Evolutionary conservation across 2,888 invertebrate species (phyloP).

Genomic region (Ectemnius cavifrons): DNA sequence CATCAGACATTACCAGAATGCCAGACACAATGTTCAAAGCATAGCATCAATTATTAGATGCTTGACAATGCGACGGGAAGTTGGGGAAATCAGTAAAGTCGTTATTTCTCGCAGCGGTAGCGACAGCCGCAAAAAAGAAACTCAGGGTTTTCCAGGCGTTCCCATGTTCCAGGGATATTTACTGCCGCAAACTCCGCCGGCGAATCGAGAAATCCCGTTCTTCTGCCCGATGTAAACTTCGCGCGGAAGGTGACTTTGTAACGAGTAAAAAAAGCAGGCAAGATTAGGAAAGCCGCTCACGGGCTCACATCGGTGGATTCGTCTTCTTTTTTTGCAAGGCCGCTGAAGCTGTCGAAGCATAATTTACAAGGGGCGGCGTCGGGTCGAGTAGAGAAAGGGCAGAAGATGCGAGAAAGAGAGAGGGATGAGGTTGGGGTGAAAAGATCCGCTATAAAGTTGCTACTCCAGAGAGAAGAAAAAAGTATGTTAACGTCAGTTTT

Average conservation of each 20-base stretch:
- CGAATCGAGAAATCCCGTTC: too few relatives aligned
- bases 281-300: conserved; percentile 4
- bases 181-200: too few relatives aligned
- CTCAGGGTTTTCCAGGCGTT: too few relatives aligned
- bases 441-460: conserved; percentile 24
- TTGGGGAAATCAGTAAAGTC: too few relatives aligned
- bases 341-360: neutral
- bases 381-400: neutral
- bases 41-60: too few relatives aligned
- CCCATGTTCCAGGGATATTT: too few relatives aligned
- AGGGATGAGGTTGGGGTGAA: conserved; percentile 3
- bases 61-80: too few relatives aligned
- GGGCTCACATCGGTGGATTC: neutral
- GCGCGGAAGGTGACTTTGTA: neutral
- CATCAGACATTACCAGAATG: neutral
- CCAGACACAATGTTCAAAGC: neutral
- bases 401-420: too few relatives aligned
- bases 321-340: neutral
- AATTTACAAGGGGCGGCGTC: neutral
- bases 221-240: too few relatives aligned
- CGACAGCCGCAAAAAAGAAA: too few relatives aligned
- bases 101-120: too few relatives aligned
- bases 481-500: conserved; percentile 35
- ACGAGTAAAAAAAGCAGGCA: neutral
- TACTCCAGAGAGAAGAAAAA: conserved; percentile 17